Base-by-base conservation (phyloP, 2,888 invertebrate species). In the Spilosoma lubricipeda region DNA sequence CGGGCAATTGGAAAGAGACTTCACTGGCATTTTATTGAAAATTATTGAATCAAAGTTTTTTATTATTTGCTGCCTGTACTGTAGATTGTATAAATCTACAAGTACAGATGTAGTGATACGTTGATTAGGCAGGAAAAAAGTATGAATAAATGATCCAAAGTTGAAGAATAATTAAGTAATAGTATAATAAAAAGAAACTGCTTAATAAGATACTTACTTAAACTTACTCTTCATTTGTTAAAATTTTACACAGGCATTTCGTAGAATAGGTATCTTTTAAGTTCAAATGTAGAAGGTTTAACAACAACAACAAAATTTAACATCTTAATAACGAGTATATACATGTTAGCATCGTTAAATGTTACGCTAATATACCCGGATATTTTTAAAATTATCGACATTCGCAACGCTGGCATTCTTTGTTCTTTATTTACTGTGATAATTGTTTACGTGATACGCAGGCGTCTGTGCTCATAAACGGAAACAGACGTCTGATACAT, bases 361-460 rank as follows among this genome's bases (percentile, higher is more conserved):
- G 71, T 56, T 73, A 69, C n/a, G 42, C 48, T 78, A 77, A 70
- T 72, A 78, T 74, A 77, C 70, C 73, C 30, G 75, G 79, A 77
- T 72, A 75, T 77, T 79, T 79, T 80, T 70, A 85, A 56, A 87
- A 85, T 86, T 82, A 88, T 86, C 83, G 81, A 80, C 83, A 80
- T 82, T 76, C 77, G 85, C 85, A 88, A 85, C 78, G 83, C 79
- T 83, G 59, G 74, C 39, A 68, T 86, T 85, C 93, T 93, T 93
- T 94, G 93, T 93, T 92, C 90, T 90, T 83, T 78, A 87, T 91
- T 92, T 93, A 87, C 90, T 90, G 89, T 86, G 89, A 89, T 92
- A 90, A 91, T 91, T 93, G 93, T 93, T 93, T 93, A 93, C 85
- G 82, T 78, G 77, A 71, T 77, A 86, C 85, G 85, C 88, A 81